phyloP scores from a whole-genome alignment of 2,113 vertebrate species.

The Cinclus cinclus region DNA sequence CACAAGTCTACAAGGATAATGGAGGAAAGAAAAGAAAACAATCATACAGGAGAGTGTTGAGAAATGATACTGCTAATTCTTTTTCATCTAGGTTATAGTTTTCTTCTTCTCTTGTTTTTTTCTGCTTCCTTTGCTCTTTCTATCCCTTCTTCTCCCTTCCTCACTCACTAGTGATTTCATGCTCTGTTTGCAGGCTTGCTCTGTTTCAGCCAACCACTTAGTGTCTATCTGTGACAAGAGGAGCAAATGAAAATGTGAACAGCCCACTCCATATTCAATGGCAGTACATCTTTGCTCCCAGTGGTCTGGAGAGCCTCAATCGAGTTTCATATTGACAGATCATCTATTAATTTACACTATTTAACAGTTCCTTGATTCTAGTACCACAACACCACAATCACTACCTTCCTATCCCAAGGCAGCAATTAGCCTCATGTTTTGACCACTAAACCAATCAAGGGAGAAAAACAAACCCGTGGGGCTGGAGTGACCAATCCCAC shows the following conservation, averaged over 20 bases:
- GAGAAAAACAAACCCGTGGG: background rate
- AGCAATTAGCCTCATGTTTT: background rate
- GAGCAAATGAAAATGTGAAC: background rate
- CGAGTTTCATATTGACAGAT: background rate
- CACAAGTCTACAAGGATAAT: background rate
- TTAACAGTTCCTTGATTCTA: background rate
- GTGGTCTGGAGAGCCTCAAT: background rate
- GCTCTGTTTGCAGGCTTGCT: background rate
- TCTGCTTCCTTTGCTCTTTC: background rate
- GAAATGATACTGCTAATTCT: background rate
- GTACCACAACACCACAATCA: background rate
- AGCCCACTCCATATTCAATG: accelerated
- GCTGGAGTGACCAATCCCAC: background rate
- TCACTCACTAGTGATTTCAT: background rate
- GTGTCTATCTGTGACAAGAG: background rate
- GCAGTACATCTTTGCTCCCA: background rate
- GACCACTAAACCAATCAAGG: background rate
- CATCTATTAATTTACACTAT: background rate
- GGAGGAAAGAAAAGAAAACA: background rate
- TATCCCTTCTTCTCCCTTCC: background rate
- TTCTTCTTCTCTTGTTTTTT: background rate
- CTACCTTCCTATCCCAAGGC: background rate
- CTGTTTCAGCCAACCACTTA: background rate
- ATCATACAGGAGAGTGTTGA: background rate
- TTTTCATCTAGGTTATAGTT: background rate